These are phyloP conservation scores for Huso huso DNA, from an alignment of 2,797 vertebrate genomes.

Conservation along the genomic window DNA sequence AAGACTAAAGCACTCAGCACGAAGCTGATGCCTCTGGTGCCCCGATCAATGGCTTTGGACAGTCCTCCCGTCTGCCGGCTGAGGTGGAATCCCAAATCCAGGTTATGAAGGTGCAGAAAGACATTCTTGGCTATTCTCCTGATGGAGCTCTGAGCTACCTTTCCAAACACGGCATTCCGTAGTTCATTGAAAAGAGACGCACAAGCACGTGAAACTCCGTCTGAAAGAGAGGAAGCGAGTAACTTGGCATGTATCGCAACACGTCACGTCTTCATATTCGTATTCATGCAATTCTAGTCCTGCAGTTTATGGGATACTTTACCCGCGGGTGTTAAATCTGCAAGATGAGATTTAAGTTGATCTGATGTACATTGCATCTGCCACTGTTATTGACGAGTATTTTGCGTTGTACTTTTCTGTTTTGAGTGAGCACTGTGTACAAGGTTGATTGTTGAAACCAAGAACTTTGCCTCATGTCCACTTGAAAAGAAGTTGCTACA, in stretches of 20 bases:
- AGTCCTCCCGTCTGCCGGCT: conserved; percentile 90
- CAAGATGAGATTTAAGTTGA: neutral
- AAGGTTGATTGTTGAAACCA: no score
- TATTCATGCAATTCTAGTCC: conserved; percentile 1
- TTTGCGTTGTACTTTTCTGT: no score
- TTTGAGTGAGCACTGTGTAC: no score
- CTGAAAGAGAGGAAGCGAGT: conserved; percentile 32
- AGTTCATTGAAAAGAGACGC: conserved; percentile 90
- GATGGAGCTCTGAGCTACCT: conserved; percentile 95
- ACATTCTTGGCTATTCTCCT: conserved; percentile 92
- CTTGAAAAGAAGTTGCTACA: no score
- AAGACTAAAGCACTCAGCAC: conserved; percentile 91
- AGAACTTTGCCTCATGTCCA: no score
- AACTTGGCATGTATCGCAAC: conserved; percentile 14
- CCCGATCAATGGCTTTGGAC: conserved; percentile 94
- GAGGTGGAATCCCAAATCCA: conserved; percentile 92
- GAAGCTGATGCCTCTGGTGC: conserved; percentile 85
- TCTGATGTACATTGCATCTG: no score
- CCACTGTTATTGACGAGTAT: no score
- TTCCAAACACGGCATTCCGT: conserved; percentile 90
- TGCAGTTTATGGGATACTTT: conserved; percentile 26
- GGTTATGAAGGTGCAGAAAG: conserved; percentile 91
- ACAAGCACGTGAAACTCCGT: conserved; percentile 68
- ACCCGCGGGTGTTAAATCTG: conserved; percentile 1
- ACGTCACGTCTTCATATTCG: neutral